These are phyloP conservation scores for Pachymerium ferrugineum DNA, from an alignment of 2,888 invertebrate species.

Conservation along the genomic window DNA sequence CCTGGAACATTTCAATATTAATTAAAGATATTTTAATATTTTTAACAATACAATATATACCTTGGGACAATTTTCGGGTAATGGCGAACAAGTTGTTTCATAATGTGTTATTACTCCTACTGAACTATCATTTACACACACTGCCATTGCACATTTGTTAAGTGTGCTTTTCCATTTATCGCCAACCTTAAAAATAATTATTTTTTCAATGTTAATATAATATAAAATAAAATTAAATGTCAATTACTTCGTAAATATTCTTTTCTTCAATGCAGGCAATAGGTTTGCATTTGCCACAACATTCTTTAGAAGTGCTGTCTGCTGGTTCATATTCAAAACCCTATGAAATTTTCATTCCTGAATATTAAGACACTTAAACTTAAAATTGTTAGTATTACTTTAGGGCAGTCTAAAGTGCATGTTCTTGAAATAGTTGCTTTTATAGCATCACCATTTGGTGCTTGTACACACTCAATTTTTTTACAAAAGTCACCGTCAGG, in stretches of 20 bases:
- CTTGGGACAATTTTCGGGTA: slow-evolving; percentile 36
- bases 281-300: slow-evolving; percentile 40
- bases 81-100: slow-evolving; percentile 33
- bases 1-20: background rate
- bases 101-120: background rate
- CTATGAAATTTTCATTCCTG: slow-evolving; percentile 33
- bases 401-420: slow-evolving; percentile 53
- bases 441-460: slow-evolving; percentile 52
- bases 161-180: background rate
- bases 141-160: background rate
- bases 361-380: background rate
- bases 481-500: slow-evolving; percentile 55
- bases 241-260: slow-evolving; percentile 36
- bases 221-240: background rate
- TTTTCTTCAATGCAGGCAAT: slow-evolving; percentile 39
- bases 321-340: slow-evolving; percentile 38
- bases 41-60: slow-evolving; percentile 32
- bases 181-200: background rate
- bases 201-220: background rate
- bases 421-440: slow-evolving; percentile 54
- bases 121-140: background rate
- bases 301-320: slow-evolving; percentile 35
- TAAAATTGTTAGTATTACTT: background rate
- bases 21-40: background rate
- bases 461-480: slow-evolving; percentile 52